Base-by-base conservation (phyloP, 1,140 invertebrate genomes). In the Lordiphosa clarofinis region DNA sequence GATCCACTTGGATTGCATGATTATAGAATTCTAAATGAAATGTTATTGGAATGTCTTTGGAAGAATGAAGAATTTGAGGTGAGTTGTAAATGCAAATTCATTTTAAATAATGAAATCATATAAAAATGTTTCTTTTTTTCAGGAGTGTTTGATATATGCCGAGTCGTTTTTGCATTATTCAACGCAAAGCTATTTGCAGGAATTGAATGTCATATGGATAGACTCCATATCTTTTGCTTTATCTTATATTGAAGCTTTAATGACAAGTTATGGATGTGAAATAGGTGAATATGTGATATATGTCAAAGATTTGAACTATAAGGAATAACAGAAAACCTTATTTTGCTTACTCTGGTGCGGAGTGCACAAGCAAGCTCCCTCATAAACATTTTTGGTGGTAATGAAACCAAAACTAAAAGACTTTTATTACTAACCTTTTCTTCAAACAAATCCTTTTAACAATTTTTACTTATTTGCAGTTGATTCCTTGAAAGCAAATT, bases 171-270 rank as follows among this genome's bases (percentile, higher is more conserved):
- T 44, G 21, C 42, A 44, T 28, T 44, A 24, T 4, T 44, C 42
- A 12, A 11, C 28, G 5, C 42, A 44, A 28, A 44, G 12, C 12
- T 44, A 44, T 28, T 44, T 44, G 3, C 42, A 11, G 10, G 42
- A 28, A 28, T 24, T 44, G 8, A 44, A 44, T 44, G 42, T 5
- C n/a, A 8, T 44, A 44, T 44, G 42, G 42, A 44, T 44, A 44
- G 21, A 44, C 4, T 28, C 42, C 3, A 44, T 44, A 11, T 44
- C 42, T n/a, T 44, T 44, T 44, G 21, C 42, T 4, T 28, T 44
- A 11, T 44, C 42, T 0, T 44, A 44, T 12, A 44, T 44, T 12
- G 42, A 44, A 44, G 7, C 3, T 10, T 7, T 44, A 28, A 44
- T 44, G 6, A 28, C 21, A 28, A 28, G 21, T 3, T 21, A 44